Evolutionary conservation across 2,797 vertebrate genomes (phyloP).

Genomic region (Mormyrops attenuatus): DNA sequence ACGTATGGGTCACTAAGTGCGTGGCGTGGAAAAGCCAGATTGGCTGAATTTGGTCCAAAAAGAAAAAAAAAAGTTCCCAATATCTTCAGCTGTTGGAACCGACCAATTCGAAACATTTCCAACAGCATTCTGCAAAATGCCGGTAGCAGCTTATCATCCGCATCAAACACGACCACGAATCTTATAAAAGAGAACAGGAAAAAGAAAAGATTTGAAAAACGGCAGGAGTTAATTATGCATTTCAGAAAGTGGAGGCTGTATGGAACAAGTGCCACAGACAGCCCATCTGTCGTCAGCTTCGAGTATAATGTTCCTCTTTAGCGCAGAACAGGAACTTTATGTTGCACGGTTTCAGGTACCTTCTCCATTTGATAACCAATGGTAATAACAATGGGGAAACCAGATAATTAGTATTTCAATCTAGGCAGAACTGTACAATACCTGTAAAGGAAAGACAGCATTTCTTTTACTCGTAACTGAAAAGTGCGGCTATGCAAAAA

Average conservation of each 20-base stretch:
- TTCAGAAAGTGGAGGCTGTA: neutral
- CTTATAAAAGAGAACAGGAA: neutral
- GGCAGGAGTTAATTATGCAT: neutral
- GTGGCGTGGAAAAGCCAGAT: neutral
- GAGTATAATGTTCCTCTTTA: neutral
- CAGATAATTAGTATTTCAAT: neutral
- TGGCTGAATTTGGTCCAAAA: constrained; percentile 10
- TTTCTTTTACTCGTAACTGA: neutral
- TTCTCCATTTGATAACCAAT: neutral
- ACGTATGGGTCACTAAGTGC: neutral
- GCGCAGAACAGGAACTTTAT: neutral
- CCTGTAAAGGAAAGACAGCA: neutral
- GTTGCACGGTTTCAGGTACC: neutral
- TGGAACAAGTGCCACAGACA: neutral
- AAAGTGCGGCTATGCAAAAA: neutral
- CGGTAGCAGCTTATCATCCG: neutral
- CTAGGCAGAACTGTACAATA: neutral
- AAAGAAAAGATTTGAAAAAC: neutral
- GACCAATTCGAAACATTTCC: neutral
- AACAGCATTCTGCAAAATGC: neutral
- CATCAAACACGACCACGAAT: neutral
- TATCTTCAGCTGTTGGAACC: neutral
- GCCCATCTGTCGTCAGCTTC: neutral
- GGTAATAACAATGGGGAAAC: neutral
- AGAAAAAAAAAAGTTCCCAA: neutral